Evolutionary conservation across 2,113 vertebrate genomes (phyloP), one percentile per base, ranked within the genome.

Genomic region (Fulmarus glacialis): DNA sequence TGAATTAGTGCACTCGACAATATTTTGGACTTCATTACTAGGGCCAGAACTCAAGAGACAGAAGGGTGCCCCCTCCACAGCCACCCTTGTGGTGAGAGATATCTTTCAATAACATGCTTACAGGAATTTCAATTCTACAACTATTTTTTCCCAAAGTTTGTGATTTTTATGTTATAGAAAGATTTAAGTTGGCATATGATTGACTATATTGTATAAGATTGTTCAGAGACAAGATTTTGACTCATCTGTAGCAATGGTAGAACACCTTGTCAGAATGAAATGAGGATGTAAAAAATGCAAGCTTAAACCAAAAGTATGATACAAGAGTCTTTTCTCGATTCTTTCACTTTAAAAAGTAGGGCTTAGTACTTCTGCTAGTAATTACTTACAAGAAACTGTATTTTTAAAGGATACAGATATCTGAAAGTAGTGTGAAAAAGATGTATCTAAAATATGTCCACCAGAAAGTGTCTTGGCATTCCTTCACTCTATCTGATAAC

Each of bases 91-190:
- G 38, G 13, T 53, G 27, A 87, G 34, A 52, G 5, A 2, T 15
- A 34, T 36, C 22, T 63, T 83, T 20, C 52, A 59, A 34, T 34
- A 56, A 73, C 6, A 59, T 9, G 10, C 47, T 79, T 36, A 24
- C 13, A 56, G 74, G 11, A 78, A 79, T 75, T 70, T 58, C 11
- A 55, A 7, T 63, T 48, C n/a, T 50, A 34, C 7, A 59, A 32
- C 3, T 7, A 13, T 21, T 79, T 86, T 4, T 0, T 3, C 16
- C 19, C 4, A 2, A 56, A 47, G 10, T 63, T 36, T 59, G 5
- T 45, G 17, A 12, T 60, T 60, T 91, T 50, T 42, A 68, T 50
- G 11, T 9, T 60, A 34, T 7, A 55, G 4, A 72, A 90, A 50
- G 48, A 53, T 53, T 55, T 50, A 21, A 32, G 17, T 26, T 72